phyloP scores from a whole-genome alignment of 2,888 invertebrate genomes.

The Hydrotaea cyrtoneurina region DNA sequence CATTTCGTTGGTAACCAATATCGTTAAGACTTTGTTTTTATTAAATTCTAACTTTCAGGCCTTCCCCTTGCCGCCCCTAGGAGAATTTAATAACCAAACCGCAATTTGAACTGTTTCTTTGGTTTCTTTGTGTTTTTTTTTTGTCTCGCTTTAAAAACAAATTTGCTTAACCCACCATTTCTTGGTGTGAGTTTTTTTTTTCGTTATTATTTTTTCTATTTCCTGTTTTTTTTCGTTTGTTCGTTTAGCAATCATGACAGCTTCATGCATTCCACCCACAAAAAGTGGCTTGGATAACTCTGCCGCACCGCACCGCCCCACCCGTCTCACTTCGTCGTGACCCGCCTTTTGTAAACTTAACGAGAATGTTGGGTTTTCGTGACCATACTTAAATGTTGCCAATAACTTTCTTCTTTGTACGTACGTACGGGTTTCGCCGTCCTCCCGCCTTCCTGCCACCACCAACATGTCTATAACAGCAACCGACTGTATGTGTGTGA shows the following conservation, averaged over 20 bases:
- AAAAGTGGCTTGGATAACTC: background rate
- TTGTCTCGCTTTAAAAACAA: conserved; percentile 20
- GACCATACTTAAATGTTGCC: conserved; percentile 66
- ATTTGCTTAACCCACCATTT: conserved; percentile 27
- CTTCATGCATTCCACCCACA: conserved; percentile 18
- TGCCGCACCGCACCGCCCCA: conserved; percentile 16
- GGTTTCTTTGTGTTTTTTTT: background rate
- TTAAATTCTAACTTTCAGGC: background rate
- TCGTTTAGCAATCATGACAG: conserved; percentile 37
- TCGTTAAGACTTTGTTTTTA: background rate
- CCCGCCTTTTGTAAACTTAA: conserved; percentile 46
- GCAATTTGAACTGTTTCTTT: conserved; percentile 17
- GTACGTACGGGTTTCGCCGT: conserved; percentile 11
- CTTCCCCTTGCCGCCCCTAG: background rate
- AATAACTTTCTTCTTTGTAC: conserved; percentile 62
- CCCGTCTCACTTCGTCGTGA: background rate
- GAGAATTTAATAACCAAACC: conserved; percentile 38
- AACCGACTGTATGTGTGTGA: background rate
- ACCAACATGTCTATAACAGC: conserved; percentile 29
- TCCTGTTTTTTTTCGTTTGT: background rate
- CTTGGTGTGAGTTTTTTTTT: conserved; percentile 4
- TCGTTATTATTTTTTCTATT: background rate
- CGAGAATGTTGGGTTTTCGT: conserved; percentile 61
- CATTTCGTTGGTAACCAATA: background rate
- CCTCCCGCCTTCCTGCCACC: conserved; percentile 33